Evolutionary conservation across 2,888 invertebrate genomes (phyloP).

Genomic region (Amphipyra tragopoginis): DNA sequence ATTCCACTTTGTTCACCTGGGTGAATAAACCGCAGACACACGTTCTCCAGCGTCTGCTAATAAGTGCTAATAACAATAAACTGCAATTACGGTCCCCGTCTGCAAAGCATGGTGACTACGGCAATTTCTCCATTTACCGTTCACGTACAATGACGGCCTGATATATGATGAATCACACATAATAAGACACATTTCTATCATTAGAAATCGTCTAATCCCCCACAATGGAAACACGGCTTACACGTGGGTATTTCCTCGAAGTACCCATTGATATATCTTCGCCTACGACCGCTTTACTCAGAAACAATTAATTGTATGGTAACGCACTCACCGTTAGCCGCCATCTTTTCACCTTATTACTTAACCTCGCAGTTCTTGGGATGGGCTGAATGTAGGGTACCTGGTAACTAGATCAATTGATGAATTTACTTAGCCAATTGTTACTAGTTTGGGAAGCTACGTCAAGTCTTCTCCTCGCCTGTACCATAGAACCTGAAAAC

Average conservation of each 20-base stretch:
- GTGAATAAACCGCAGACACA: too few species aligned
- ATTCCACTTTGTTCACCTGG: too few species aligned
- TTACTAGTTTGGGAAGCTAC: too few species aligned
- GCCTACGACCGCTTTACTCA: conserved; percentile 25
- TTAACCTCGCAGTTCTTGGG: conserved; percentile 38
- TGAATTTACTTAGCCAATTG: neutral
- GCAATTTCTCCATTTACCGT: too few species aligned
- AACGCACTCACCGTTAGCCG: conserved; percentile 18
- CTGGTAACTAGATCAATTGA: conserved; percentile 28
- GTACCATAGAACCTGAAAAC: too few species aligned
- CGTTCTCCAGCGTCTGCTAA: too few species aligned
- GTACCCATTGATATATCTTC: conserved; percentile 27
- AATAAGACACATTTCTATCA: neutral
- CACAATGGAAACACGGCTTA: conserved; percentile 42
- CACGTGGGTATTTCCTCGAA: conserved; percentile 51
- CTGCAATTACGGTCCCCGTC: too few species aligned
- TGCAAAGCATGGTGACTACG: too few species aligned
- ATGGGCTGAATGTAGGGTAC: conserved; percentile 24
- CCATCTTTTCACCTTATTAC: conserved; percentile 31
- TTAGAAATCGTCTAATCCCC: neutral
- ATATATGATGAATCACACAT: too few species aligned
- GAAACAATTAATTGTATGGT: conserved; percentile 46
- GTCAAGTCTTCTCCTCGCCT: too few species aligned
- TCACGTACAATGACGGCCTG: too few species aligned
- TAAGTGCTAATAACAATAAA: too few species aligned